Conservation (phyloP, 2,888 invertebrate species). For the Anthrax anthrax region DNA sequence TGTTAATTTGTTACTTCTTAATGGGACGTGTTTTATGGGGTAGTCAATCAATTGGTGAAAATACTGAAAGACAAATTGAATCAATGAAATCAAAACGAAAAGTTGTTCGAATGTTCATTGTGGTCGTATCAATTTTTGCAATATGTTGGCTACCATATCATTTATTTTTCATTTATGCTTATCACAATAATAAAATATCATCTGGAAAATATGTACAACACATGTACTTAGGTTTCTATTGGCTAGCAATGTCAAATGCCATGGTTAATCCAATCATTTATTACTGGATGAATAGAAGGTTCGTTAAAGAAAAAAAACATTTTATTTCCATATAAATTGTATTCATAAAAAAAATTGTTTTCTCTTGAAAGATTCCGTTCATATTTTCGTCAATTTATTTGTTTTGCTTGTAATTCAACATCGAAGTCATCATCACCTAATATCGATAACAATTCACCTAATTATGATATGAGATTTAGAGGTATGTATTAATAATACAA, state of each 20-base stretch:
- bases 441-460: no score
- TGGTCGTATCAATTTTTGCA: slow-evolving; percentile 71
- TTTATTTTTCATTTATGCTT: slow-evolving; percentile 66
- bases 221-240: slow-evolving; percentile 67
- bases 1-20: slow-evolving; percentile 68
- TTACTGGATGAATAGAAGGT: slow-evolving; percentile 87
- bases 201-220: slow-evolving; percentile 64
- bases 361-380: no score
- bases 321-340: no score
- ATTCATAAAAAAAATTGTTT: no score
- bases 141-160: slow-evolving; percentile 86
- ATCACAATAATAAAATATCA: slow-evolving; percentile 46
- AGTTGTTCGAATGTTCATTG: slow-evolving; percentile 80
- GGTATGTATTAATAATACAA: no score
- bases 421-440: no score
- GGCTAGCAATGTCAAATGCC: slow-evolving; percentile 85
- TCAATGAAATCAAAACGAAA: slow-evolving; percentile 63
- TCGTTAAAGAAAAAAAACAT: no score
- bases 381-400: no score
- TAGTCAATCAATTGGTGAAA: slow-evolving; percentile 72
- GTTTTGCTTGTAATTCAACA: no score
- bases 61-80: slow-evolving; percentile 69
- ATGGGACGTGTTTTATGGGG: slow-evolving; percentile 81
- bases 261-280: slow-evolving; percentile 89
- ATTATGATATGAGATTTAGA: no score